A percentile compares a stretch with the other conserved stretches of the same genome.
Conservation (phyloP, 2,113 vertebrate genomes). For the Tetrao urogallus region DNA sequence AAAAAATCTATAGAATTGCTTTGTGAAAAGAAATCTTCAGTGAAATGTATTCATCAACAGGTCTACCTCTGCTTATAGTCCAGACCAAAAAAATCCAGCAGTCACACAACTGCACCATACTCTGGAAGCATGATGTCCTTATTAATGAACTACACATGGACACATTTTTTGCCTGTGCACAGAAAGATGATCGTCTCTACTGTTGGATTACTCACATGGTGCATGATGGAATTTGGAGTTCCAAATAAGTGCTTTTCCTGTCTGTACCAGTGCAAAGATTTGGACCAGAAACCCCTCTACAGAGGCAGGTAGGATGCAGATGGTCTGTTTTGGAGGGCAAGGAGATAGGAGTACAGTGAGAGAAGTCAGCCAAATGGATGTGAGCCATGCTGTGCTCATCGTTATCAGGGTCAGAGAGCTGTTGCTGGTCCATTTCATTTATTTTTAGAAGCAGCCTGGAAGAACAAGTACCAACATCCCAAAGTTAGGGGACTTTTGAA, state of each 20-base stretch:
- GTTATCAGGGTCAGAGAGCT: not conserved
- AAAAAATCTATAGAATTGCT: not conserved
- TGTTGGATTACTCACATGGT: not conserved
- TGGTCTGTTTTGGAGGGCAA: not conserved
- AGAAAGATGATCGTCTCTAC: not conserved
- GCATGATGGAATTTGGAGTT: not conserved
- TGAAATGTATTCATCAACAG: not conserved
- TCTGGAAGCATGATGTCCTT: not conserved
- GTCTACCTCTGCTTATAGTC: not conserved
- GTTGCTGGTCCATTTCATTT: not conserved
- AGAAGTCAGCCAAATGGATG: conserved; percentile 16
- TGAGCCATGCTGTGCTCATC: not conserved
- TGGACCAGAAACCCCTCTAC: not conserved
- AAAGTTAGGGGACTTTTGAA: conserved; percentile 7
- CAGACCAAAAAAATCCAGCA: not conserved
- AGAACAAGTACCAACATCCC: not conserved
- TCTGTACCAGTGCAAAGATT: not conserved
- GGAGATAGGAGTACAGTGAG: not conserved
- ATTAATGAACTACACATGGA: not conserved
- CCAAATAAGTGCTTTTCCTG: not conserved
- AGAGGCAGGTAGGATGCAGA: not conserved
- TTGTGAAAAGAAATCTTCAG: not conserved
- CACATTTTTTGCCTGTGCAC: not conserved
- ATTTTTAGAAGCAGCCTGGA: conserved; percentile 30
- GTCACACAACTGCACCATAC: not conserved